Percentiles rank a stretch among this genome's conserved stretches.
These are phyloP conservation scores for Boulengeromyrus knoepffleri DNA, from an alignment of 2,113 vertebrate species.

Conservation along the genomic window DNA sequence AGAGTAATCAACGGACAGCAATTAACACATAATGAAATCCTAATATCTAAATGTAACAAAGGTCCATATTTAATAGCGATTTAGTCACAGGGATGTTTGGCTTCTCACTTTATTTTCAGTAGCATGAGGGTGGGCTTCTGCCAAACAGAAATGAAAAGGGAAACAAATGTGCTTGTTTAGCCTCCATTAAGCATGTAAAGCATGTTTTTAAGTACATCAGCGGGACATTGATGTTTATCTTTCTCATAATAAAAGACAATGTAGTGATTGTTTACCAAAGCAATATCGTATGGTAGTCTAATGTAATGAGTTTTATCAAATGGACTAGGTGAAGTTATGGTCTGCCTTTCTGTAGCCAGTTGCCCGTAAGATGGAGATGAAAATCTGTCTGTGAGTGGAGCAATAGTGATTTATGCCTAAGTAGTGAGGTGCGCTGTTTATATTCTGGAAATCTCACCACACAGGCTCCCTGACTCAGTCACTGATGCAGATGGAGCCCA, in stretches of 20 bases:
- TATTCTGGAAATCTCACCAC: background rate
- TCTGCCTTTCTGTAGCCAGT: background rate
- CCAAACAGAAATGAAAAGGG: background rate
- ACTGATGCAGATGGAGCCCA: background rate
- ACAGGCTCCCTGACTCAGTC: background rate
- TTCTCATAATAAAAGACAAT: background rate
- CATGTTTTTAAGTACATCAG: background rate
- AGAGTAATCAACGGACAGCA: background rate
- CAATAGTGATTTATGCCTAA: background rate
- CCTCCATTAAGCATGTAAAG: background rate
- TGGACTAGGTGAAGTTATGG: background rate
- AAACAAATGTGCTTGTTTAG: background rate
- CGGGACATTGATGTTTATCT: background rate
- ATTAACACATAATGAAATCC: background rate
- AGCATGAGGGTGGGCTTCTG: background rate
- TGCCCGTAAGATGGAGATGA: background rate
- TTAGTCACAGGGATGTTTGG: background rate
- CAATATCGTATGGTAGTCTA: background rate
- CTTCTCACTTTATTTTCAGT: background rate
- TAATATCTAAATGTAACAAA: background rate
- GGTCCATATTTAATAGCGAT: background rate
- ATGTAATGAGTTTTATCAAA: background rate
- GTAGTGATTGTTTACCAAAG: background rate
- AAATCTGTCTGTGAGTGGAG: background rate
- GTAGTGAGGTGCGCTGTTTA: background rate